Conservation (phyloP, 2,888 invertebrate genomes). For the Synanthedon vespiformis region DNA sequence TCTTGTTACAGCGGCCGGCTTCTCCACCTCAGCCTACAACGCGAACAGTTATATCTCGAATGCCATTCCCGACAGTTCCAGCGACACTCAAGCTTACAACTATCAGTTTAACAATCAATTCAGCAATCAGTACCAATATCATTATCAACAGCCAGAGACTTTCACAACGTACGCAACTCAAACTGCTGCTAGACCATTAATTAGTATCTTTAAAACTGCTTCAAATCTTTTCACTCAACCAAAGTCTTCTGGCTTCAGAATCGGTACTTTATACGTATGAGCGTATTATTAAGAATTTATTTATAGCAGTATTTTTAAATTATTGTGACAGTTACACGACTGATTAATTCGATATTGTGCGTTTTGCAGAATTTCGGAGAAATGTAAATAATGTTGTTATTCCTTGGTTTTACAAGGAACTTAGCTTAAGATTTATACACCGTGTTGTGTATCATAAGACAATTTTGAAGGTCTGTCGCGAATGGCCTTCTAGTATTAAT, state of each 20-base stretch:
- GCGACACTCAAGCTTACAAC: constrained; percentile 46
- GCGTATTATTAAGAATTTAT: constrained; percentile 7
- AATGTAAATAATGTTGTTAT: constrained; percentile 55
- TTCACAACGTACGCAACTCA: constrained; percentile 25
- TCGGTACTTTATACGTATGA: constrained; percentile 57
- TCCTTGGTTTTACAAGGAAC: constrained; percentile 69
- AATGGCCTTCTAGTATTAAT: constrained; percentile 62
- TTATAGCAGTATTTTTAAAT: constrained; percentile 54
- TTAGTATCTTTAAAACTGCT: constrained; percentile 59
- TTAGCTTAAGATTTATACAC: constrained; percentile 11
- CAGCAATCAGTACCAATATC: constrained; percentile 42
- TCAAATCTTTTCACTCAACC: constrained; percentile 51
- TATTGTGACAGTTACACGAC: constrained; percentile 63
- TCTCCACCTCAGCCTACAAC: constrained; percentile 52
- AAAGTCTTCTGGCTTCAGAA: constrained; percentile 48
- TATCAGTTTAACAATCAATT: constrained; percentile 46
- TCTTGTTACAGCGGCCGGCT: constrained; percentile 46
- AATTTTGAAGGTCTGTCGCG: constrained; percentile 51
- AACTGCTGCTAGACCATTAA: constrained; percentile 55
- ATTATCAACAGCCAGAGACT: constrained; percentile 30
- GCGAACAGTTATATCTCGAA: constrained; percentile 65
- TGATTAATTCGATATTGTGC: constrained; percentile 56
- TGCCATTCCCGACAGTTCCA: constrained; percentile 66
- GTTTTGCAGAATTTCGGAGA: constrained; percentile 43
- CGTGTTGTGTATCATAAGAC: constrained; percentile 4